Percentiles rank a stretch among this genome's conserved stretches.
These are phyloP conservation scores for Mesorhabditis sp. DNA, from an alignment of 2,888 invertebrate species.

Conservation along the genomic window DNA sequence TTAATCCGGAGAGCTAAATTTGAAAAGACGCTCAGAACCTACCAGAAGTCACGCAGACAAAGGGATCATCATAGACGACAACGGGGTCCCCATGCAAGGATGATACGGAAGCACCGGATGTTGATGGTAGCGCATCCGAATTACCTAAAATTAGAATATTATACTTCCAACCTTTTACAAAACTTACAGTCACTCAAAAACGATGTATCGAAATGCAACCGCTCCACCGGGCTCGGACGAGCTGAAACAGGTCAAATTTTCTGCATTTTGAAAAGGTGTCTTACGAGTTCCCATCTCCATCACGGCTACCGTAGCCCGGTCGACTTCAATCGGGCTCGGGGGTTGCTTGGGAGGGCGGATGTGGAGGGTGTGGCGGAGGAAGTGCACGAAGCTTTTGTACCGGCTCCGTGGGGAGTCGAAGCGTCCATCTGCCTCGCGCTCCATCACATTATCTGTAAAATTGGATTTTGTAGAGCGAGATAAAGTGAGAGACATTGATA, in stretches of 20 bases:
- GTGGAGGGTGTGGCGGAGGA: background rate
- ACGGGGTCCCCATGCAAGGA: background rate
- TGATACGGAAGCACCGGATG: background rate
- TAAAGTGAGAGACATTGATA: too few species aligned
- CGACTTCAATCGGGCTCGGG: background rate
- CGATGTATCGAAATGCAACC: background rate
- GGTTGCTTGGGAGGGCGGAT: constrained; percentile 3
- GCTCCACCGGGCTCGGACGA: background rate
- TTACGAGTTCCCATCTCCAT: background rate
- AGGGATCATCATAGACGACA: background rate
- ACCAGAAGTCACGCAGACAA: background rate
- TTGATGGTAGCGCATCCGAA: background rate
- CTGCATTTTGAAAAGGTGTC: background rate
- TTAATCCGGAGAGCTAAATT: too few species aligned
- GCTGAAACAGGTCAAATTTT: background rate
- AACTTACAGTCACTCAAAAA: constrained; percentile 1
- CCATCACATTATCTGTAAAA: background rate
- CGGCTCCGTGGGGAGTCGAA: background rate
- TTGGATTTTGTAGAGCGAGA: too few species aligned
- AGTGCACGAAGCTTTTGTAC: background rate
- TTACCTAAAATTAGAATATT: background rate
- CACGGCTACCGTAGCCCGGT: background rate
- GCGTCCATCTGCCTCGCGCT: background rate
- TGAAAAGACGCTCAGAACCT: too few species aligned
- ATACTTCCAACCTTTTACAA: background rate